phyloP scores from a whole-genome alignment of 2,888 invertebrate genomes.

The Saturnia pavonia region DNA sequence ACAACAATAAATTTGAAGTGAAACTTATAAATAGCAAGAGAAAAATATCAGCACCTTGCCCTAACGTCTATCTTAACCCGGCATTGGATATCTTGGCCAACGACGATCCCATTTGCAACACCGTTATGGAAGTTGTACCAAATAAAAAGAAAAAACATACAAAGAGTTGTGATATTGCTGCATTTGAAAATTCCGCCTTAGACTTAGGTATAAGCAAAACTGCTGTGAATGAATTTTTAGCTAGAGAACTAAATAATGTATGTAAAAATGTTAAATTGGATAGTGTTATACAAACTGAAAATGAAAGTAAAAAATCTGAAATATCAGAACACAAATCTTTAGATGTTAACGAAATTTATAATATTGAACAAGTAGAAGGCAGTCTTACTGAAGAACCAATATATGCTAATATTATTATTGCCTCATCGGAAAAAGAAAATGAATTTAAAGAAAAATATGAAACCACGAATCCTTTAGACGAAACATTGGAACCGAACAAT shows the following conservation, averaged over 20 bases:
- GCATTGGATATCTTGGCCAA: slow-evolving; percentile 71
- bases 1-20: slow-evolving; percentile 77
- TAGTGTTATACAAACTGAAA: slow-evolving; percentile 20
- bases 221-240: slow-evolving; percentile 65
- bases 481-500: not conserved
- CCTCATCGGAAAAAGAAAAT: not conserved
- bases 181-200: slow-evolving; percentile 72
- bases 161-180: slow-evolving; percentile 60
- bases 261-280: slow-evolving; percentile 51
- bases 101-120: slow-evolving; percentile 77
- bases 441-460: not conserved
- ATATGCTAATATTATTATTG: slow-evolving; percentile 19
- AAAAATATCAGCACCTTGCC: slow-evolving; percentile 60
- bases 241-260: slow-evolving; percentile 70
- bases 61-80: slow-evolving; percentile 72
- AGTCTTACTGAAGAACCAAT: slow-evolving; percentile 20
- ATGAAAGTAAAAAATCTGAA: not conserved
- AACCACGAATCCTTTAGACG: not conserved
- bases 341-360: not conserved
- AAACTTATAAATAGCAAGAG: slow-evolving; percentile 64
- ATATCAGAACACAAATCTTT: not conserved
- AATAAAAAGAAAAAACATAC: slow-evolving; percentile 68
- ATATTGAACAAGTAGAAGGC: not conserved
- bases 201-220: slow-evolving; percentile 66
- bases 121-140: slow-evolving; percentile 73